Conservation (phyloP, 2,113 vertebrate genomes). For the Sclerurus mexicanus region DNA sequence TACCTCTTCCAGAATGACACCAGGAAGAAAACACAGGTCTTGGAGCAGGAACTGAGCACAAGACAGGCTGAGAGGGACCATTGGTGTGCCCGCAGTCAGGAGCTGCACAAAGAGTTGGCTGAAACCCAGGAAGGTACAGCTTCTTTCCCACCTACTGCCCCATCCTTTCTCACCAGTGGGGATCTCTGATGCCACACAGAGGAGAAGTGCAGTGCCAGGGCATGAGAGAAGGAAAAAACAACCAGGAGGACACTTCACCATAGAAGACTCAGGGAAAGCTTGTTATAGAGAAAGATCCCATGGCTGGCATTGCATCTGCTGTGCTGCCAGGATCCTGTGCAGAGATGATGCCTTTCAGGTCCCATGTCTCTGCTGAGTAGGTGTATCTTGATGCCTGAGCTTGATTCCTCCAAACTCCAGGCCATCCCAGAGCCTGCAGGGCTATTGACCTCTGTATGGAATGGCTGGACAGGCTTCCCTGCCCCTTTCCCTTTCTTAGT, state of each 20-base stretch:
- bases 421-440: not conserved
- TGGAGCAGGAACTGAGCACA: constrained; percentile 40
- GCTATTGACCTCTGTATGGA: not conserved
- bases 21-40: constrained; percentile 38
- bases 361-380: not conserved
- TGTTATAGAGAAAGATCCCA: not conserved
- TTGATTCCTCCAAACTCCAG: not conserved
- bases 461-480: not conserved
- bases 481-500: not conserved
- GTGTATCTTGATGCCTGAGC: not conserved
- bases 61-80: constrained; percentile 43
- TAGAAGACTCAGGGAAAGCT: not conserved
- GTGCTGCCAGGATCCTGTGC: not conserved
- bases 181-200: not conserved
- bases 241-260: not conserved
- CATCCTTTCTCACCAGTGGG: fast-evolving
- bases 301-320: not conserved
- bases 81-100: not conserved
- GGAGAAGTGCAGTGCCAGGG: not conserved
- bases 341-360: not conserved
- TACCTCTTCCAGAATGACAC: constrained; percentile 55
- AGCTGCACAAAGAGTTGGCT: constrained; percentile 56
- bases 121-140: constrained; percentile 24
- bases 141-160: not conserved
- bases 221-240: not conserved